Percentiles rank a stretch among this genome's conserved stretches.
Conservation (phyloP, 2,797 vertebrate genomes). For the Spondyliosoma cantharus region DNA sequence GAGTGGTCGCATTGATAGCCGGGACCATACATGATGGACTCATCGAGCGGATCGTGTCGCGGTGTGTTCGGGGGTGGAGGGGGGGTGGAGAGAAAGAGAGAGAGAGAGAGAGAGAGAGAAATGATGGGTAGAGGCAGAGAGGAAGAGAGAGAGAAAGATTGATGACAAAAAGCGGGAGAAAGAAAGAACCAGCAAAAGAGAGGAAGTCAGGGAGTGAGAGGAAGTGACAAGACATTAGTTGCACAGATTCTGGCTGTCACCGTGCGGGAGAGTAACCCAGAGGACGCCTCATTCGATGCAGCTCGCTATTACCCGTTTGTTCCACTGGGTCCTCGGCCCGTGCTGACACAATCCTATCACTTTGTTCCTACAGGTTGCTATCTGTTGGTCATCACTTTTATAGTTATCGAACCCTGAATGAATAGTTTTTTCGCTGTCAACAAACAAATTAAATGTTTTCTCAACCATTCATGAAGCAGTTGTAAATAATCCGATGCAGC, state of each 20-base stretch:
- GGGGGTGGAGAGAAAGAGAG: constrained; percentile 20
- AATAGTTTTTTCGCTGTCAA: too few species aligned
- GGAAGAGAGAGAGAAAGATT: constrained; percentile 48
- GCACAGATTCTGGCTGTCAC: constrained; percentile 57
- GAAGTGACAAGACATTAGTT: constrained; percentile 63
- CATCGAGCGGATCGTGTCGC: constrained; percentile 38
- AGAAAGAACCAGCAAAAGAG: constrained; percentile 23
- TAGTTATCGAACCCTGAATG: too few species aligned
- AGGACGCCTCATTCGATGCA: constrained; percentile 45
- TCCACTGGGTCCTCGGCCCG: constrained; percentile 15
- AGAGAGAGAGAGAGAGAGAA: constrained; percentile 10
- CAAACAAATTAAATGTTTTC: too few species aligned
- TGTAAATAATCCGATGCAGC: too few species aligned
- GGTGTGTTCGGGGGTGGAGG: constrained; percentile 30
- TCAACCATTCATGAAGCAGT: too few species aligned
- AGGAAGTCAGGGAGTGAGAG: constrained; percentile 30
- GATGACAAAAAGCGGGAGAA: constrained; percentile 41
- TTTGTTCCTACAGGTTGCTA: not conserved
- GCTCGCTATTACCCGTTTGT: constrained; percentile 32
- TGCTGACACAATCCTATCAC: constrained; percentile 39
- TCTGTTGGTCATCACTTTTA: not conserved
- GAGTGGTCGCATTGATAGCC: constrained; percentile 60
- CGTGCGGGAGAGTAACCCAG: constrained; percentile 33
- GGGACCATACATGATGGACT: constrained; percentile 54
- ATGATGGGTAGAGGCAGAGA: constrained; percentile 46